Evolutionary conservation across 1,140 invertebrate genomes (phyloP).

Genomic region (Drosophila asahinai): DNA sequence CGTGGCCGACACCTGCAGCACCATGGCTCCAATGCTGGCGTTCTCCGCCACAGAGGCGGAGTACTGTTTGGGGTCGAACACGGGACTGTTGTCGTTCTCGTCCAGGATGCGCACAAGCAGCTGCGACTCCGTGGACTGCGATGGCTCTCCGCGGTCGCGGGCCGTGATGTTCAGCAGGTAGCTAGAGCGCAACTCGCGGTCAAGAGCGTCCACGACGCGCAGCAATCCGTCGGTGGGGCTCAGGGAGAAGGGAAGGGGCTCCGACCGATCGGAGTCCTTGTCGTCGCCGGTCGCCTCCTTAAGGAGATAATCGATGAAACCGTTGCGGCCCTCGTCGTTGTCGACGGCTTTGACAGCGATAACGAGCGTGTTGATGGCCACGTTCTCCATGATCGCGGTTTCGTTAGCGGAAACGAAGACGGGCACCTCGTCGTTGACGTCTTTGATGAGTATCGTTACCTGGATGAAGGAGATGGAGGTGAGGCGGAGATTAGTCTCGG

Average conservation of each 20-base stretch:
- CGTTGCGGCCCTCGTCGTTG: slow-evolving; percentile 96
- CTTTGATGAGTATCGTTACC: slow-evolving; percentile 94
- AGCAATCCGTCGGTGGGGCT: slow-evolving; percentile 95
- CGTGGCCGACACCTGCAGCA: slow-evolving; percentile 95
- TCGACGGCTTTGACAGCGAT: slow-evolving; percentile 96
- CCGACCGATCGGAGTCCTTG: background rate
- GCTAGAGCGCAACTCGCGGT: slow-evolving; percentile 93
- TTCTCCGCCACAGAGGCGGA: slow-evolving; percentile 95
- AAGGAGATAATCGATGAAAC: slow-evolving; percentile 95
- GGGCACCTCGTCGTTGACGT: slow-evolving; percentile 97
- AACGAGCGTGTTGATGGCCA: slow-evolving; percentile 94
- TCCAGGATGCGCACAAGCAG: slow-evolving; percentile 93
- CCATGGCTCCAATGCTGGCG: slow-evolving; percentile 95
- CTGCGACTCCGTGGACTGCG: slow-evolving; percentile 89
- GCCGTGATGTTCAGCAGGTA: slow-evolving; percentile 94
- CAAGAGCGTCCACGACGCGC: slow-evolving; percentile 91
- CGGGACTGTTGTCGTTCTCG: slow-evolving; percentile 97
- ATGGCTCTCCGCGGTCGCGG: slow-evolving; percentile 94
- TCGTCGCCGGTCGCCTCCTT: slow-evolving; percentile 78
- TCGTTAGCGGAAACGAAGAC: slow-evolving; percentile 94
- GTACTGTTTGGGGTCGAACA: slow-evolving; percentile 95
- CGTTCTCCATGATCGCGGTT: slow-evolving; percentile 93
- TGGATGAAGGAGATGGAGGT: slow-evolving; percentile 79
- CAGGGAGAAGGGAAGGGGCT: slow-evolving; percentile 90
- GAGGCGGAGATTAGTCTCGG: slow-evolving; percentile 14